These are phyloP conservation scores for Limnephilus lunatus DNA, from an alignment of 2,888 invertebrate species.

Conservation along the genomic window DNA sequence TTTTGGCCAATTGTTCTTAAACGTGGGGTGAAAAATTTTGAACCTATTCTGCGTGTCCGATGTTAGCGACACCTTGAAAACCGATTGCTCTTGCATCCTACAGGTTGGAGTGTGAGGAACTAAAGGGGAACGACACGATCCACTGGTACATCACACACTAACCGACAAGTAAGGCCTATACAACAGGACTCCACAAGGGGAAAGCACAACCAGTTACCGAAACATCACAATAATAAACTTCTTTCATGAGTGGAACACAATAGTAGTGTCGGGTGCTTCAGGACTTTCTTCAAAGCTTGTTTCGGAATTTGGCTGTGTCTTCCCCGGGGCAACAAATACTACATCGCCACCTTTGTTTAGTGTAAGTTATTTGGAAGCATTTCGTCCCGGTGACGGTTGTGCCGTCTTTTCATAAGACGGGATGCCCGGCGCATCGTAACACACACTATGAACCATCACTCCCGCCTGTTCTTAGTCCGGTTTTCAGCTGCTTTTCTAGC, in stretches of 20 bases:
- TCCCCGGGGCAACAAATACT: slow-evolving; percentile 66
- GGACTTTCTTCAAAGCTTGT: neutral
- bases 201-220: slow-evolving; percentile 45
- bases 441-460: slow-evolving; percentile 26
- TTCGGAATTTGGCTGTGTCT: slow-evolving; percentile 66
- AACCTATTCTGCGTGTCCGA: slow-evolving; percentile 76
- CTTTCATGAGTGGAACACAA: neutral
- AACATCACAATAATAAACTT: neutral
- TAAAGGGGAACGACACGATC: slow-evolving; percentile 66
- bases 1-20: slow-evolving; percentile 65
- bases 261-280: neutral
- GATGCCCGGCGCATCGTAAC: slow-evolving; percentile 38
- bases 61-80: slow-evolving; percentile 64
- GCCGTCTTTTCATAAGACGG: neutral
- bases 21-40: slow-evolving; percentile 67
- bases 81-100: slow-evolving; percentile 65
- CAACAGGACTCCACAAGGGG: slow-evolving; percentile 30
- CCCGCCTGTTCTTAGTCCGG: slow-evolving; percentile 53
- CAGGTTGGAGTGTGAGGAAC: slow-evolving; percentile 64
- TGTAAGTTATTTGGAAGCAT: slow-evolving; percentile 49
- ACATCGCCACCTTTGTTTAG: slow-evolving; percentile 66
- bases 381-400: slow-evolving; percentile 38
- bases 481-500: slow-evolving; percentile 66
- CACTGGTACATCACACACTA: slow-evolving; percentile 65
- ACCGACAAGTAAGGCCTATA: slow-evolving; percentile 47